Conservation (phyloP, 2,797 vertebrate genomes). For the Paguma larvata region DNA sequence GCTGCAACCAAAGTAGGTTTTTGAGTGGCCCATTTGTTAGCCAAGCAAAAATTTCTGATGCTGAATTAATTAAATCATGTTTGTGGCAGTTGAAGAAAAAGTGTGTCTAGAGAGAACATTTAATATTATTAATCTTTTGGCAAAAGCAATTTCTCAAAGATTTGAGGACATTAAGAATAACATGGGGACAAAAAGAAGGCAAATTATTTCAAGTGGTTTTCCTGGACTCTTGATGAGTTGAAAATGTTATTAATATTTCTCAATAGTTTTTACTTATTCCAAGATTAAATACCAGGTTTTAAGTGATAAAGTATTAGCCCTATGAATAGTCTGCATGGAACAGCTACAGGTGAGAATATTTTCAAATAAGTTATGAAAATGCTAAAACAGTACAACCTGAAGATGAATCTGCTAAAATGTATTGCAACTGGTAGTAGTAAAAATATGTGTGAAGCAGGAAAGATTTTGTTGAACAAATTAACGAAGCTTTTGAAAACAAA, state of each 20-base stretch:
- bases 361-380: background rate
- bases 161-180: background rate
- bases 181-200: background rate
- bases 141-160: background rate
- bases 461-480: background rate
- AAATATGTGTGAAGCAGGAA: background rate
- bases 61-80: background rate
- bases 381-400: background rate
- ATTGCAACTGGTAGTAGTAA: background rate
- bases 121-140: background rate
- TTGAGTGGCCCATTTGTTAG: background rate
- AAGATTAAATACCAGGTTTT: background rate
- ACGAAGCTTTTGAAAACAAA: background rate
- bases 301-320: background rate
- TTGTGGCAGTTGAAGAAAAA: background rate
- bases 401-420: background rate
- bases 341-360: background rate
- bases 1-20: background rate
- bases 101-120: background rate
- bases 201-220: background rate
- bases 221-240: background rate
- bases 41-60: background rate
- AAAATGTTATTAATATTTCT: background rate
- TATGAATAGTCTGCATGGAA: background rate
- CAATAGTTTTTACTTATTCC: background rate